Evolutionary conservation across 2,888 invertebrate species (phyloP).

Genomic region (Pasiphila rectangulata): DNA sequence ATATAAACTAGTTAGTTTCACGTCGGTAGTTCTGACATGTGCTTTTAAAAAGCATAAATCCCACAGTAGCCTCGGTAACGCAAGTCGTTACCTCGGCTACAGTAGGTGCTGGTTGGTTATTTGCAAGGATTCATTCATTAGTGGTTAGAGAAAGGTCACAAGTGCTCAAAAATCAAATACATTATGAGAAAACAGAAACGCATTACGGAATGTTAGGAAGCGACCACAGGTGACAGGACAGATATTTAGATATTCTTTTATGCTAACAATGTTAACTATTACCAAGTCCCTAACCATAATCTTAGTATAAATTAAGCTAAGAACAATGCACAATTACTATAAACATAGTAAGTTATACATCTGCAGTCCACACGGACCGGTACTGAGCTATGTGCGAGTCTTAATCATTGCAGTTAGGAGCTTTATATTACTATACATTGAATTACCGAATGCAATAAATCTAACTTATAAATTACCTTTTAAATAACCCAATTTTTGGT

Average conservation of each 20-base stretch:
- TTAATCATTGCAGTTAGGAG: slow-evolving; percentile 47
- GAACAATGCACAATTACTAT: slow-evolving; percentile 73
- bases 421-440: slow-evolving; percentile 49
- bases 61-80: slow-evolving; percentile 28
- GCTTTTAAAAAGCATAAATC: slow-evolving; percentile 27
- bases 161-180: slow-evolving; percentile 44
- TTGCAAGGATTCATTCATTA: slow-evolving; percentile 39
- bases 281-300: slow-evolving; percentile 73
- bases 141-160: slow-evolving; percentile 29
- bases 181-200: slow-evolving; percentile 57
- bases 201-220: slow-evolving; percentile 69
- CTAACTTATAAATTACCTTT: slow-evolving; percentile 62
- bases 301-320: slow-evolving; percentile 76
- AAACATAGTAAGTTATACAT: slow-evolving; percentile 61
- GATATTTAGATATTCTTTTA: slow-evolving; percentile 51
- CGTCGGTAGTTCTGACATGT: slow-evolving; percentile 32
- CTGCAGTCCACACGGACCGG: slow-evolving; percentile 65
- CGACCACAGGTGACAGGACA: slow-evolving; percentile 67
- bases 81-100: slow-evolving; percentile 12
- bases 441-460: slow-evolving; percentile 54
- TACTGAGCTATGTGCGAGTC: slow-evolving; percentile 73
- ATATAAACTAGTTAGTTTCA: slow-evolving; percentile 40
- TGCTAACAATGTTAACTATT: slow-evolving; percentile 56
- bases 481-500: slow-evolving; percentile 66
- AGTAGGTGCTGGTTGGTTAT: slow-evolving; percentile 27